Evolutionary conservation across 2,888 invertebrate species (phyloP), one percentile per base, ranked within the genome.

Genomic region (Acrobasis repandana): DNA sequence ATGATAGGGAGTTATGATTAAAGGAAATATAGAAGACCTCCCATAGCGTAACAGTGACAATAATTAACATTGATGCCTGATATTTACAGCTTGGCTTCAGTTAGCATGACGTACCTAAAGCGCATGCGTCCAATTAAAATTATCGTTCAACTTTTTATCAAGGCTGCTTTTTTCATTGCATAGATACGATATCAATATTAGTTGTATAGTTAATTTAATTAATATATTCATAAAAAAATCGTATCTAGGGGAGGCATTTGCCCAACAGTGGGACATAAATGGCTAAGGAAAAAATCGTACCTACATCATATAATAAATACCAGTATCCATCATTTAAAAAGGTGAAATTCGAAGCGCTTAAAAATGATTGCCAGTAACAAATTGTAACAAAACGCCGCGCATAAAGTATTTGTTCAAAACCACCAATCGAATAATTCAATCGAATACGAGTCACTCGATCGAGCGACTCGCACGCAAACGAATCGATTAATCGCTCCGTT

Each of bases 401-500:
- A 75, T 73, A 74, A 77, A 81, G 78, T 78, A 81, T 80, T 81
- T 77, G 73, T 73, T 77, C 68, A 71, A 80, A 81, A 80, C 76
- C 82, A 79, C 80, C 81, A 83, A 76, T 80, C 79, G 76, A 80
- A 78, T 75, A 77, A 82, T 83, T 80, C 78, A 82, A 76, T 77
- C 76, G 77, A 73, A 72, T 74, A 76, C 71, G 72, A 68, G 76
- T 69, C 67, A 77, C 71, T 75, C 83, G 79, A 85, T 85, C 83
- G 83, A 82, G 82, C 83, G 82, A 80, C 76, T 79, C 80, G 83
- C 83, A 85, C 84, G 87, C 88, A 86, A 88, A 83, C 83, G 87
- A 90, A 90, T 92, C 92, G 91, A 88, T 91, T 90, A 90, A 86
- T 81, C 88, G 91, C 78, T 85, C 82, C 80, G 88, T 85, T 88